Conservation (phyloP, 2,888 invertebrate genomes). For the Melinaea menophilus region DNA sequence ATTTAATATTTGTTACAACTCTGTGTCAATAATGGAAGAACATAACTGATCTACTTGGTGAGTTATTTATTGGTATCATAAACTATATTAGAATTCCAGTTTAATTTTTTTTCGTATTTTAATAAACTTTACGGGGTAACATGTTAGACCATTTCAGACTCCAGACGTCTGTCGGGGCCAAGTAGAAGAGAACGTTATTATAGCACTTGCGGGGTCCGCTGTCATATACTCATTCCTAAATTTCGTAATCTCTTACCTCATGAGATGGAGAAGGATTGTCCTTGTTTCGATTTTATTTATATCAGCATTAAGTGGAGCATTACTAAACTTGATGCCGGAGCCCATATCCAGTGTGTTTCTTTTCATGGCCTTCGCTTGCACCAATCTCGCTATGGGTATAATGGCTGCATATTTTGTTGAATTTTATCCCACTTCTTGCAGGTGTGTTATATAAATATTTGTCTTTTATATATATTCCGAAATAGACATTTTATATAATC, state of each 20-base stretch:
- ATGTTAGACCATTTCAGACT: slow-evolving; percentile 39
- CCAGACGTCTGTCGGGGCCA: slow-evolving; percentile 65
- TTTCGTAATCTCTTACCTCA: slow-evolving; percentile 74
- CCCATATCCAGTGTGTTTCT: slow-evolving; percentile 63
- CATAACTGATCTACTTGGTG: too few species aligned
- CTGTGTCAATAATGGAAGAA: too few species aligned
- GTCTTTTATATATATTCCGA: background rate
- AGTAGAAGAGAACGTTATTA: slow-evolving; percentile 79
- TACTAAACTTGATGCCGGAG: slow-evolving; percentile 60
- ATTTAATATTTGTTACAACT: too few species aligned
- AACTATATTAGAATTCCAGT: too few species aligned
- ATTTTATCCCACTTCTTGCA: slow-evolving; percentile 64
- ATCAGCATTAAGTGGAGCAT: slow-evolving; percentile 75
- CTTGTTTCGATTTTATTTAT: slow-evolving; percentile 68
- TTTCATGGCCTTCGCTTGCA: slow-evolving; percentile 64
- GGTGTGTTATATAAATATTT: slow-evolving; percentile 42
- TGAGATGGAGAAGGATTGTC: slow-evolving; percentile 72
- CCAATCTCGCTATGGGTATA: slow-evolving; percentile 68
- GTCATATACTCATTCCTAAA: slow-evolving; percentile 79
- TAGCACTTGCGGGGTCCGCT: slow-evolving; percentile 82
- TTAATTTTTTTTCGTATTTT: too few species aligned
- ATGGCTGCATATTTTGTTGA: slow-evolving; percentile 69
- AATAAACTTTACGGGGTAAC: too few species aligned
- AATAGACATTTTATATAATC: background rate
- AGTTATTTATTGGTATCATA: too few species aligned